Conservation (phyloP, 2,888 invertebrate species). For the Acheta domesticus region DNA sequence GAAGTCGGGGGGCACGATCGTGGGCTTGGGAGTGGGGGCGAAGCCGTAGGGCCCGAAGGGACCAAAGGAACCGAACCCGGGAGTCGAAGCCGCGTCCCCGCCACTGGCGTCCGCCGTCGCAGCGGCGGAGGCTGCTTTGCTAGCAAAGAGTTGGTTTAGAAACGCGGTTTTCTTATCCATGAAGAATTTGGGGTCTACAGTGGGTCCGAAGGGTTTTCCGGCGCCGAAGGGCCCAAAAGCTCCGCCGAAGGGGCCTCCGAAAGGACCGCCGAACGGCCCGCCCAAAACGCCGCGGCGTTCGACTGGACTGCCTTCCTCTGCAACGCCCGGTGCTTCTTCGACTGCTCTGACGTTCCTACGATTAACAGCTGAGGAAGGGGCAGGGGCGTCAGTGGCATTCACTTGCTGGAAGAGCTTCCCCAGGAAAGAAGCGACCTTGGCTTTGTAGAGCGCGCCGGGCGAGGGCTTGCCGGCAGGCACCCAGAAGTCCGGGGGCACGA, state of each 20-base stretch:
- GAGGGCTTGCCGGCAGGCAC: constrained; percentile 39
- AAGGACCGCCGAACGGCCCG: not conserved
- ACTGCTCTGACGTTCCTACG: constrained; percentile 40
- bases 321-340: not conserved
- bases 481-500: constrained; percentile 40
- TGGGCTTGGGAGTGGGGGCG: not conserved
- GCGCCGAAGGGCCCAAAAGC: not conserved
- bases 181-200: not conserved
- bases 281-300: too few species aligned
- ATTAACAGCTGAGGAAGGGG: constrained; percentile 37
- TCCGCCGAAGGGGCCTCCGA: not conserved
- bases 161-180: constrained; percentile 20
- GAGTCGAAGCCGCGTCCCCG: not conserved
- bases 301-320: not conserved
- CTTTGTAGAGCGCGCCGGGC: constrained; percentile 43
- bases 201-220: not conserved
- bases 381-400: not conserved
- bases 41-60: not conserved
- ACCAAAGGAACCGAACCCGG: not conserved
- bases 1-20: constrained; percentile 11
- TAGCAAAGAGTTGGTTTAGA: not conserved
- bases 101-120: not conserved
- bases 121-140: not conserved
- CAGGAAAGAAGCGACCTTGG: constrained; percentile 44
- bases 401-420: constrained; percentile 42